Conservation (phyloP, 2,888 invertebrate species). For the Lysandra bellargus region DNA sequence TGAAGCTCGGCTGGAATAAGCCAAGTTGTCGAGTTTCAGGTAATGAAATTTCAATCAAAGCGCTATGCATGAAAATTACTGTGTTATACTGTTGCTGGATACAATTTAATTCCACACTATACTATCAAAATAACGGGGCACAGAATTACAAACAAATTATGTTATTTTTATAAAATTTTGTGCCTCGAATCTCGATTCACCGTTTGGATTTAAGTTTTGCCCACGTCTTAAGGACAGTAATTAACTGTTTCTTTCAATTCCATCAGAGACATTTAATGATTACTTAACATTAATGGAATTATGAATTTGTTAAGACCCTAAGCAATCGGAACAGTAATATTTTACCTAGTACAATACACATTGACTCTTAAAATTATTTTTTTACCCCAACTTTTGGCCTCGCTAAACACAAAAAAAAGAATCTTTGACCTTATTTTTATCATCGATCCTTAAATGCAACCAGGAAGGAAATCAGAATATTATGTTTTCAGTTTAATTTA, state of each 20-base stretch:
- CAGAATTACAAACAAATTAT: background rate
- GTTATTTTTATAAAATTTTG: background rate
- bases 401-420: too few species aligned
- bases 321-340: too few species aligned
- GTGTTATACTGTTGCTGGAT: background rate
- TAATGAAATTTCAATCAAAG: slow-evolving; percentile 10
- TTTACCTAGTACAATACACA: too few species aligned
- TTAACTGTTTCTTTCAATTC: too few species aligned
- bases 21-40: slow-evolving; percentile 12
- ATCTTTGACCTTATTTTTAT: background rate
- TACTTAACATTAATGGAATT: too few species aligned
- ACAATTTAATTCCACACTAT: background rate
- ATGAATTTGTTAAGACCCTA: too few species aligned
- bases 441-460: background rate
- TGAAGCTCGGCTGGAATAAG: background rate
- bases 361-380: too few species aligned
- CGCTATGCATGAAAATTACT: slow-evolving; percentile 12
- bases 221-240: too few species aligned
- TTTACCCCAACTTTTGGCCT: too few species aligned
- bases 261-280: too few species aligned
- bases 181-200: too few species aligned
- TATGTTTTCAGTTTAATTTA: slow-evolving; percentile 44
- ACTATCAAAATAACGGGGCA: background rate
- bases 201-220: too few species aligned
- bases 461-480: background rate